Evolutionary conservation across 2,888 invertebrate species (phyloP).

Genomic region (Bugulina stolonifera): DNA sequence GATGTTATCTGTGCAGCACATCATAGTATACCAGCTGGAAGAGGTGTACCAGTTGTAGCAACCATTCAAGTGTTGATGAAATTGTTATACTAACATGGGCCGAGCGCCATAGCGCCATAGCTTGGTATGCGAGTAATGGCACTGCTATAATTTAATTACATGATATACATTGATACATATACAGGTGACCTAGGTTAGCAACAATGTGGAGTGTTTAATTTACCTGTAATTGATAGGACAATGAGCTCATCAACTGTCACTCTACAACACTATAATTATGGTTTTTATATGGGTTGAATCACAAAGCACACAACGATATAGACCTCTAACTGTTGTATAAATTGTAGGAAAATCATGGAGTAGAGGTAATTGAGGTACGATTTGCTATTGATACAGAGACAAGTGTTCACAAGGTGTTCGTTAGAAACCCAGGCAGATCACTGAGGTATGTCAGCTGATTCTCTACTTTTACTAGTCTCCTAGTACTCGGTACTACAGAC

Average conservation of each 20-base stretch:
- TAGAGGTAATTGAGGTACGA: slow-evolving; percentile 5
- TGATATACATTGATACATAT: neutral
- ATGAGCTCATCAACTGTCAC: neutral
- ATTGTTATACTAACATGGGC: too few relatives aligned
- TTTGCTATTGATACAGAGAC: neutral
- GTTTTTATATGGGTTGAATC: too few relatives aligned
- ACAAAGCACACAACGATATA: neutral
- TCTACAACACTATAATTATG: too few relatives aligned
- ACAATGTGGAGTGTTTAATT: neutral
- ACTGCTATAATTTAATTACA: neutral
- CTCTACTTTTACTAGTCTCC: too few relatives aligned
- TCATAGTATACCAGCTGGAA: too few relatives aligned
- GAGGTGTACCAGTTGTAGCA: too few relatives aligned
- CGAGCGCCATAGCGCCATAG: too few relatives aligned
- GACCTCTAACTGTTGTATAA: neutral
- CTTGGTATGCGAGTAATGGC: neutral
- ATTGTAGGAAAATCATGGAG: neutral
- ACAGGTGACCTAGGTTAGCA: neutral
- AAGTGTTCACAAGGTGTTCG: slow-evolving; percentile 20
- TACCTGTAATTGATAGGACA: neutral
- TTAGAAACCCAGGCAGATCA: neutral
- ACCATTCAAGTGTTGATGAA: too few relatives aligned
- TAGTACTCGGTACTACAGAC: too few relatives aligned
- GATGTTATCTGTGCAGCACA: too few relatives aligned
- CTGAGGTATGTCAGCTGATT: slow-evolving; percentile 5